These are phyloP conservation scores for Scalopus aquaticus DNA, from an alignment of 2,113 vertebrate species.

Conservation along the genomic window DNA sequence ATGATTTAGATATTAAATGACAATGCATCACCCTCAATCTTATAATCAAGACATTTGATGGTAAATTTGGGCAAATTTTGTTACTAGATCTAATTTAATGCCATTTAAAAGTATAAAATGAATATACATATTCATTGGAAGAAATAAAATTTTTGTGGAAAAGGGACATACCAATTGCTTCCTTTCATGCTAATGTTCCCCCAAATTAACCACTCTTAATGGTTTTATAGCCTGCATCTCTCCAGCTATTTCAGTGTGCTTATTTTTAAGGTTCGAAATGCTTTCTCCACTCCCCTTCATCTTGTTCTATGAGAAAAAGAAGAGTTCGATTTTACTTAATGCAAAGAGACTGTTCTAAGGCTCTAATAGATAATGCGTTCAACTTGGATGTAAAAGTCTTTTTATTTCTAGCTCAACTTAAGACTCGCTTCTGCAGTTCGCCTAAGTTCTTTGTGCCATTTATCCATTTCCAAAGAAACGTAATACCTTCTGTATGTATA, in stretches of 20 bases:
- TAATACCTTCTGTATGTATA: constrained; percentile 26
- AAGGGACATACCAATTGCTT: background rate
- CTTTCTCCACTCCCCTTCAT: background rate
- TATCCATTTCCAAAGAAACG: constrained; percentile 30
- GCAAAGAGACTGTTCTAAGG: constrained; percentile 3
- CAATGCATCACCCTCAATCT: background rate
- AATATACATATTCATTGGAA: background rate
- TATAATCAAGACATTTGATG: background rate
- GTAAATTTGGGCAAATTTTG: constrained; percentile 45
- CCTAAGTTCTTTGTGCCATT: constrained; percentile 34
- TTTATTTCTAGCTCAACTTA: constrained; percentile 49
- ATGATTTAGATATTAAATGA: constrained; percentile 42
- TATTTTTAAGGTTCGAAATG: constrained; percentile 50
- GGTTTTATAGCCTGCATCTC: background rate
- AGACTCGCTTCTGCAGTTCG: constrained; percentile 52
- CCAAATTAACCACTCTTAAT: background rate
- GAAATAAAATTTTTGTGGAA: background rate
- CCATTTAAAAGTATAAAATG: constrained; percentile 19
- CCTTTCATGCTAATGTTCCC: background rate
- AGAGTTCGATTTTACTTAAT: constrained; percentile 45
- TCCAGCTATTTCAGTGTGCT: background rate
- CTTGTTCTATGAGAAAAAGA: constrained; percentile 13
- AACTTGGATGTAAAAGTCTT: constrained; percentile 49
- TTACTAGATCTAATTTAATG: background rate
- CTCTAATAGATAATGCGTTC: constrained; percentile 22